Percentiles rank a stretch among this genome's conserved stretches.
These are phyloP conservation scores for Drosophila suzukii DNA, from an alignment of 1,140 invertebrate genomes.

Conservation along the genomic window DNA sequence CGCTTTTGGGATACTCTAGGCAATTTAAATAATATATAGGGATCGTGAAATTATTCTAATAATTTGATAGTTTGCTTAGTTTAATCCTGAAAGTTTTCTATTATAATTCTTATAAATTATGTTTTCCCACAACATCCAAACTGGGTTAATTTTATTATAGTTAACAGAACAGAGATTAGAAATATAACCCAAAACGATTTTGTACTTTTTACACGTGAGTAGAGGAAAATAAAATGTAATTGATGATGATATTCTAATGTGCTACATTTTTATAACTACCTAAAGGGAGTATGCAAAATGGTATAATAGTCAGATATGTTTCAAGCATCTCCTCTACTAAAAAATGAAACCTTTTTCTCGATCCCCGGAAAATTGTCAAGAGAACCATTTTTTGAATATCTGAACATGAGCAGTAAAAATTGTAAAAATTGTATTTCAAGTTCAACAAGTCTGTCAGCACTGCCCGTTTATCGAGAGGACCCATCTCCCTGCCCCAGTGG, in stretches of 20 bases:
- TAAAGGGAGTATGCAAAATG: neutral
- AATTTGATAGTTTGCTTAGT: no score
- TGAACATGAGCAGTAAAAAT: slow-evolving; percentile 2
- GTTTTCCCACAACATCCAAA: no score
- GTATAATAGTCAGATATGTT: neutral
- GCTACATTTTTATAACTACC: neutral
- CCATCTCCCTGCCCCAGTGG: neutral
- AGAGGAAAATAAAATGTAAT: no score
- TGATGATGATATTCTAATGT: no score
- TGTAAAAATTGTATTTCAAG: slow-evolving; percentile 41
- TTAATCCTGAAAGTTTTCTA: neutral
- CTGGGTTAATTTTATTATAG: no score
- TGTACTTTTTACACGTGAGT: no score
- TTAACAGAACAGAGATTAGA: no score
- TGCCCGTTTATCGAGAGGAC: slow-evolving; percentile 6
- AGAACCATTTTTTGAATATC: slow-evolving; percentile 7
- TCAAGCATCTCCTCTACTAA: neutral
- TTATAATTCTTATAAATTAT: neutral
- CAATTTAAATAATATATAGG: neutral
- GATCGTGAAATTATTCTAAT: neutral
- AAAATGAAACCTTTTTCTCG: neutral
- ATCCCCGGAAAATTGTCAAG: neutral
- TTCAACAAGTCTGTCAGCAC: slow-evolving; percentile 38
- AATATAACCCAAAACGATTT: no score
- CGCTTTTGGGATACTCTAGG: slow-evolving; percentile 15